Evolutionary conservation across 2,113 vertebrate species (phyloP).

Genomic region (Ptychochromis oligacanthus): DNA sequence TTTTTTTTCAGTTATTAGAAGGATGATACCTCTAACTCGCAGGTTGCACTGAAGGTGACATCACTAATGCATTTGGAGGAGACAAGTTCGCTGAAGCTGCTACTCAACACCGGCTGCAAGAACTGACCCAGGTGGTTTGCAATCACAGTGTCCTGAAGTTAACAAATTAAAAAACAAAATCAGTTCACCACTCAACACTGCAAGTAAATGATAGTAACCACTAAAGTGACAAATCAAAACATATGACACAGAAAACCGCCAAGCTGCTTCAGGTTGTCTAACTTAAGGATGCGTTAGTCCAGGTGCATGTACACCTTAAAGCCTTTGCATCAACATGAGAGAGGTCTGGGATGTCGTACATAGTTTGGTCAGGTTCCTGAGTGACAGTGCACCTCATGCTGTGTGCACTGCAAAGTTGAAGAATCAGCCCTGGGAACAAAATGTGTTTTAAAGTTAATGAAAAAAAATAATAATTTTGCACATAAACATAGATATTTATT

Average conservation of each 20-base stretch:
- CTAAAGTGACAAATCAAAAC: no score
- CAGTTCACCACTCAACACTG: no score
- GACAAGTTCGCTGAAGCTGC: not conserved
- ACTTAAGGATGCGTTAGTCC: not conserved
- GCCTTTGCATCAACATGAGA: fast-evolving
- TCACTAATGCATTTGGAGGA: not conserved
- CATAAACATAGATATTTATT: no score
- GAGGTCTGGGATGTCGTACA: not conserved
- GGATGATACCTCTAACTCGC: fast-evolving
- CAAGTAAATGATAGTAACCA: fast-evolving
- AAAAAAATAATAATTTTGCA: no score
- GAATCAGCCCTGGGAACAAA: not conserved
- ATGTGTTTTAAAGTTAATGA: not conserved
- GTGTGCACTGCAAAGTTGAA: not conserved
- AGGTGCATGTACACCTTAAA: not conserved
- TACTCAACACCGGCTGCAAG: not conserved
- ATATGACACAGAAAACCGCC: no score
- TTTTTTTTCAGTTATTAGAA: not conserved
- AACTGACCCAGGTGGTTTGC: fast-evolving
- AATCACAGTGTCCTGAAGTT: not conserved
- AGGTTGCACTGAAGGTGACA: not conserved
- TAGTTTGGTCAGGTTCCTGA: fast-evolving
- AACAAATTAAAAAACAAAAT: not conserved
- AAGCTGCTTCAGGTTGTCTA: not conserved
- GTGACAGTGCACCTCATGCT: not conserved